Conservation (phyloP, 2,797 vertebrate species). For the Poecilia velifera region DNA sequence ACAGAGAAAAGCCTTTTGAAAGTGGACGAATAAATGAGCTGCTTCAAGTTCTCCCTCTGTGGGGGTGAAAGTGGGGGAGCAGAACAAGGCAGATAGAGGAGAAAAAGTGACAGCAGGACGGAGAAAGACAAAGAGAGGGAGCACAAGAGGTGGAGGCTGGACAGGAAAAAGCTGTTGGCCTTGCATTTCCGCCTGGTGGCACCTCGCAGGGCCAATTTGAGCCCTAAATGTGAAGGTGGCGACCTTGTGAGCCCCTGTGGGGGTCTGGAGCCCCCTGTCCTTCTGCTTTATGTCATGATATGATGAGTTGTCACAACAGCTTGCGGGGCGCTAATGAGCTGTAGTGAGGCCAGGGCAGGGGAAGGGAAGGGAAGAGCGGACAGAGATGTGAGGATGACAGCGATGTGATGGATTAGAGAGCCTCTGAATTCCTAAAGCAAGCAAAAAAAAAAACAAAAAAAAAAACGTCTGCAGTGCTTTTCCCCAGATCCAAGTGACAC, state of each 20-base stretch:
- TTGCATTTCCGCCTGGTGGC: constrained; percentile 80
- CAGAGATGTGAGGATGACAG: constrained; percentile 74
- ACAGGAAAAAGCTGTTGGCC: constrained; percentile 81
- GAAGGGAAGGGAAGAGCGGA: constrained; percentile 46
- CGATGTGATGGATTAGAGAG: constrained; percentile 79
- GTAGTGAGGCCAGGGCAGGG: constrained; percentile 71
- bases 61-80: constrained; percentile 14
- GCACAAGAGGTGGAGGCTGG: constrained; percentile 57
- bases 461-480: constrained; percentile 69
- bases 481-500: constrained; percentile 70
- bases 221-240: constrained; percentile 82
- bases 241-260: constrained; percentile 76
- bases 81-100: constrained; percentile 32
- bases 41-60: constrained; percentile 53
- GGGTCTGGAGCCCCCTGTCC: constrained; percentile 55
- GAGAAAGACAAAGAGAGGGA: constrained; percentile 58
- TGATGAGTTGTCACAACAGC: constrained; percentile 86
- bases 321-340: constrained; percentile 83
- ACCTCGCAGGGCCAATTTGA: constrained; percentile 82
- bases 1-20: constrained; percentile 35
- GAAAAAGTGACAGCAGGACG: constrained; percentile 62
- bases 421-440: constrained; percentile 81
- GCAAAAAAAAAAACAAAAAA: constrained; percentile 41
- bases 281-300: constrained; percentile 84
- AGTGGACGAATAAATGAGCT: constrained; percentile 41